Evolutionary conservation across 2,113 vertebrate genomes (phyloP), one percentile per base, ranked within the genome.

Genomic region (Phalacrocorax carbo): DNA sequence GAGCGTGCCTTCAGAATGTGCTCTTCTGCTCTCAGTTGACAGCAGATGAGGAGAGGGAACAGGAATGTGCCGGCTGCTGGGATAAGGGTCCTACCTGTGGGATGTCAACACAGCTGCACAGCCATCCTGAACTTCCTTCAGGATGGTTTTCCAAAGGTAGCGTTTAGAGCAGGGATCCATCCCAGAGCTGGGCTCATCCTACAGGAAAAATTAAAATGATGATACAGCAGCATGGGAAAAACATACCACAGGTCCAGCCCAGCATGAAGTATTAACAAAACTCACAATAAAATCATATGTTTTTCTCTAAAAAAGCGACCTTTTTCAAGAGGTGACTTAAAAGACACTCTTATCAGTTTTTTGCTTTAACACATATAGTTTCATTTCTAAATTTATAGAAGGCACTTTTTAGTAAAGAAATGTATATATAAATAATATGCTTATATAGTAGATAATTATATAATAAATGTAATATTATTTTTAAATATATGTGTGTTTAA

Each of bases 141-240:
- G 57, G 16, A 98, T 94, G 2, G 91, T 92, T 72, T 96, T 96
- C 98, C 98, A 98, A 68, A 98, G 96, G 60, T 93, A 88, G 4
- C 97, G 92, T 78, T 98, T 98, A 32, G 97, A 98, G 71, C 97
- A 97, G 23, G 98, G 98, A 78, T 98, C 98, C 98, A 98, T 98
- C 19, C 98, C 98, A 10, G 97, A 98, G 62, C 98, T 98, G 58
- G 98, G 98, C 34, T 98, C 98, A 54, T 98, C 98, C 98, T 98
- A 61, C 8, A 66, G 7, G 40, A 27, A 23, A 62, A 64, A 66
- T 29, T 2, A 75, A 80, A 79, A 42, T 23, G 15, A n/a, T 2
- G 0, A 61, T 27, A 77, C 5, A 62, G 19, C 17, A 62, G 12
- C 5, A 54, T 11, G 5, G 36, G 10, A 66, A 90, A 77, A 70